These are phyloP conservation scores for Portevinia maculata DNA, from an alignment of 2,888 invertebrate genomes.

Conservation along the genomic window DNA sequence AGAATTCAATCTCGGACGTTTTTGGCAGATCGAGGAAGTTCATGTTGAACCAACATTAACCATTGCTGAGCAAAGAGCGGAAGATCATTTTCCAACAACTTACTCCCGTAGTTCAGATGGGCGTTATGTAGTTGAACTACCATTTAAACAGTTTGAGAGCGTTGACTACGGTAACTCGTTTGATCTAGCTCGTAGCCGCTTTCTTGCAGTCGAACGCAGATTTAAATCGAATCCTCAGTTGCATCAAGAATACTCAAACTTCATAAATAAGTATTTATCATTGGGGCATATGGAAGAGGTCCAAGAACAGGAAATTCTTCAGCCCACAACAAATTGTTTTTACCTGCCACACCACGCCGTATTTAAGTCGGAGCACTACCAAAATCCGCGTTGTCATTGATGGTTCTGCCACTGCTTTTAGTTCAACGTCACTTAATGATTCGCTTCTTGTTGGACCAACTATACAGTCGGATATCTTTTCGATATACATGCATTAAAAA, in stretches of 20 bases:
- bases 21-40: background rate
- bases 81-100: background rate
- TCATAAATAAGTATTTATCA: constrained; percentile 7
- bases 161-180: background rate
- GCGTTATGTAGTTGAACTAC: background rate
- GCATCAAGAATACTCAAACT: background rate
- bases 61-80: background rate
- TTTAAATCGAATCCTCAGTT: background rate
- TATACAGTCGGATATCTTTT: too few species aligned
- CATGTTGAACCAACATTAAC: background rate
- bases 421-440: too few species aligned
- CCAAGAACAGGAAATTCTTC: background rate
- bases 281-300: constrained; percentile 3
- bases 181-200: background rate
- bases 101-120: constrained; percentile 5
- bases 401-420: too few species aligned
- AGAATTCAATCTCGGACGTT: too few species aligned
- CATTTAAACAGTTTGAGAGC: background rate
- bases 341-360: background rate
- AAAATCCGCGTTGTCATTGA: constrained; percentile 6
- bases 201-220: background rate
- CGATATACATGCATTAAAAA: too few species aligned
- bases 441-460: constrained; percentile 7
- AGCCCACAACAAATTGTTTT: background rate
- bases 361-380: background rate